Evolutionary conservation across 2,113 vertebrate genomes (phyloP), one percentile per base, ranked within the genome.

Genomic region (Theristicus caerulescens): DNA sequence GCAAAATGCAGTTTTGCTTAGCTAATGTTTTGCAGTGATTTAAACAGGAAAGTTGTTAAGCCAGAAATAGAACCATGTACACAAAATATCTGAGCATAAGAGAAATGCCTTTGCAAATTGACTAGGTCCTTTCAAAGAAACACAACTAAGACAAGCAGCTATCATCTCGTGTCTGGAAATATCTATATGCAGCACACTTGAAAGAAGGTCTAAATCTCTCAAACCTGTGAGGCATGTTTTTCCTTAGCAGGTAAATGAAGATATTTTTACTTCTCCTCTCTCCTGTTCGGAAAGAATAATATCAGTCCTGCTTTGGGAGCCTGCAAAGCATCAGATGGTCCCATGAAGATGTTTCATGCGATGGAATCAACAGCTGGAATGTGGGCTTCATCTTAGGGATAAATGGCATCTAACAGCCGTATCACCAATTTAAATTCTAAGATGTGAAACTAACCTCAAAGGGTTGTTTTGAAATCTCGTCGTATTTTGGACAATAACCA

Each of bases 71-170:
- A 94, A 54, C 46, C 74, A 85, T 10, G 29, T 85, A 27, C n/a
- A 52, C 44, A 40, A 90, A 93, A 32, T 81, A 85, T 13, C 78
- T 62, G 67, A 77, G 51, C 26, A 46, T 36, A 51, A 93, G 72
- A 91, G 46, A 93, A 97, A 97, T 72, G 10, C 40, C 18, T 57
- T 90, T 94, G 31, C 61, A 94, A 84, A 87, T 78, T 83, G 92
- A 84, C 81, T 61, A 34, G 38, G 64, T 85, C 59, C 58, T 80
- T 95, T n/a, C 81, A 57, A 84, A 90, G 95, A 79, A 95, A 81
- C 83, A 71, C 64, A 57, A 57, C 59, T 20, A 42, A 94, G 83
- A 87, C 95, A 79, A 82, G 18, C 55, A 82, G 67, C 79, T 96
- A 95, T 95, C 85, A 92, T 87, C 88, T 95, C 29, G 8, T 27